Percentiles rank a stretch among this genome's conserved stretches.
Conservation (phyloP, 2,797 vertebrate species). For the Discoglossus pictus region DNA sequence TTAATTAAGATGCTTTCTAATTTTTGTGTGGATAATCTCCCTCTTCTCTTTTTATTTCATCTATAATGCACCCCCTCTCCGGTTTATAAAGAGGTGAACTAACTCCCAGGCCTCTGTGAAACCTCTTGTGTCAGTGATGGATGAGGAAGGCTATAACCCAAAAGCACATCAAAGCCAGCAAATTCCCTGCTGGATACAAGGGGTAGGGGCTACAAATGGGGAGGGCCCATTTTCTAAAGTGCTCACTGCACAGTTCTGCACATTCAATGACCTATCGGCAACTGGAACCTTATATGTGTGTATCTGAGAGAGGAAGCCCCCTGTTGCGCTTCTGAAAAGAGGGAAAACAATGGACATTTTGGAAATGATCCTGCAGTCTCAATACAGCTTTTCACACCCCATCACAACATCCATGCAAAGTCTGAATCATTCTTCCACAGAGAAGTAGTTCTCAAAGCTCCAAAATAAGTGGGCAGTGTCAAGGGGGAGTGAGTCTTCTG, state of each 20-base stretch:
- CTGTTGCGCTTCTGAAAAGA: conserved; percentile 73
- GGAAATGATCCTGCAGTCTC: conserved; percentile 64
- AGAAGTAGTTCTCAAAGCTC: conserved; percentile 54
- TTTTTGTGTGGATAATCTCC: conserved; percentile 32
- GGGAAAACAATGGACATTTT: conserved; percentile 85
- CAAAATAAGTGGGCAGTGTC: conserved; percentile 54
- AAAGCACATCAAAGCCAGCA: conserved; percentile 79
- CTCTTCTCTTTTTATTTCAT: background rate
- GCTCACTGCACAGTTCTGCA: conserved; percentile 64
- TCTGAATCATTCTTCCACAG: conserved; percentile 41
- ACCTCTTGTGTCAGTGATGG: conserved; percentile 82
- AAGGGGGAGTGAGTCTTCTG: conserved; percentile 40
- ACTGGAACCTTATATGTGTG: conserved; percentile 56
- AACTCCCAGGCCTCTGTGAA: conserved; percentile 60
- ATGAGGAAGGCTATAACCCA: conserved; percentile 86
- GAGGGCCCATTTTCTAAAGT: conserved; percentile 56
- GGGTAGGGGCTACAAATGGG: conserved; percentile 30
- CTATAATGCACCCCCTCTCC: conserved; percentile 58
- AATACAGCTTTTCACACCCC: conserved; percentile 55
- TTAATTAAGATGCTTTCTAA: conserved; percentile 16
- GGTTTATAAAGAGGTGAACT: conserved; percentile 63
- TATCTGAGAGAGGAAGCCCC: conserved; percentile 65
- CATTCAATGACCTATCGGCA: conserved; percentile 73
- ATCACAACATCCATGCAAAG: conserved; percentile 24
- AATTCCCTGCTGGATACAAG: conserved; percentile 53